Evolutionary conservation across 2,797 vertebrate genomes (phyloP).

Genomic region (Chiroxiphia lanceolata): DNA sequence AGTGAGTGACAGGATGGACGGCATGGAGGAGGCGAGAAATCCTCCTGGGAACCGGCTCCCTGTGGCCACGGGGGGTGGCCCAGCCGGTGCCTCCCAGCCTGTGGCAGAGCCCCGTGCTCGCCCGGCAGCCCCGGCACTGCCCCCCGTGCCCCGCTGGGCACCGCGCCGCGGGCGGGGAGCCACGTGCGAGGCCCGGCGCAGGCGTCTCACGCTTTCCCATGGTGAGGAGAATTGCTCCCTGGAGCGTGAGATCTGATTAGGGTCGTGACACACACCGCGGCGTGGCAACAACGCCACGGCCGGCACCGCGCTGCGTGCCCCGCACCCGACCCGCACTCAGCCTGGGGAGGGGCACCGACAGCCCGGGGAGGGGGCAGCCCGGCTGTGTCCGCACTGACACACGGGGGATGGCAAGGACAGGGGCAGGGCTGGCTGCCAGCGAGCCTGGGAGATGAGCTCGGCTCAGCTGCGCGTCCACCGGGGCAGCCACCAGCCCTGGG

Average conservation of each 20-base stretch:
- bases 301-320: accelerated
- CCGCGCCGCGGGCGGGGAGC: accelerated
- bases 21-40: not conserved
- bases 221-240: not conserved
- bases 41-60: not conserved
- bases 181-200: not conserved
- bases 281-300: not conserved
- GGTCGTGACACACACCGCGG: conserved; percentile 9
- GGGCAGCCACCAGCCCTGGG: not conserved
- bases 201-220: not conserved
- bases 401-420: accelerated
- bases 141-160: not conserved
- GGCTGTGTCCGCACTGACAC: not conserved
- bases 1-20: not conserved
- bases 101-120: accelerated
- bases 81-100: not conserved
- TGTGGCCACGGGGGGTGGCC: not conserved
- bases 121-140: not conserved
- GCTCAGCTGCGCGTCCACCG: accelerated
- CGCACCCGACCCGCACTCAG: accelerated
- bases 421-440: not conserved
- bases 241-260: conserved; percentile 56
- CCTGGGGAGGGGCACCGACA: not conserved
- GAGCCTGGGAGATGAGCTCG: accelerated
- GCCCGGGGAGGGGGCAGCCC: not conserved